A percentile compares a stretch with the other conserved stretches of the same genome.
Conservation (phyloP, 1,140 invertebrate genomes). For the Chelonus insularis region DNA sequence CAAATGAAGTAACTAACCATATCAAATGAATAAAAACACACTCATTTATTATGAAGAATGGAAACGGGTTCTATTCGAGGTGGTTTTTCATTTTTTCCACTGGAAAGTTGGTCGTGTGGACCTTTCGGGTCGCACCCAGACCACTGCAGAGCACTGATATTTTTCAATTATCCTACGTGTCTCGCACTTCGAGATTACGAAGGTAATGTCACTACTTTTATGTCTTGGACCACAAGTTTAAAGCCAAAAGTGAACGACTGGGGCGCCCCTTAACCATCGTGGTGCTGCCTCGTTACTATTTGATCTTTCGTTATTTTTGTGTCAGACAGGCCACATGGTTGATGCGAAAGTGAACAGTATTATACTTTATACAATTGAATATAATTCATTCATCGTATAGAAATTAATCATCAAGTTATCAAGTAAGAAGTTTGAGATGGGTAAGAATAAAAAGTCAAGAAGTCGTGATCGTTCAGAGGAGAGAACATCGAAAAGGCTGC, state of each 20-base stretch:
- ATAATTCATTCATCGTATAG: neutral
- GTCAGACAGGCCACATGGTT: constrained; percentile 10
- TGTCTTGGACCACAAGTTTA: constrained; percentile 17
- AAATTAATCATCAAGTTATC: neutral
- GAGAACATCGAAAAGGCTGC: neutral
- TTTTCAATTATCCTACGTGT: constrained; percentile 6
- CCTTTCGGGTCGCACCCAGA: too few relatives aligned
- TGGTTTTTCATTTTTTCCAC: too few relatives aligned
- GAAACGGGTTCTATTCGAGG: too few relatives aligned
- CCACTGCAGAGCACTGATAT: too few relatives aligned
- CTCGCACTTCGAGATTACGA: constrained; percentile 20
- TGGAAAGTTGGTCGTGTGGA: too few relatives aligned
- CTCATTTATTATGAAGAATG: too few relatives aligned
- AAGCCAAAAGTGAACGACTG: neutral
- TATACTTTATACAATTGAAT: neutral
- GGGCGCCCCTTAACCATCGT: constrained; percentile 1
- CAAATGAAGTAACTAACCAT: too few relatives aligned
- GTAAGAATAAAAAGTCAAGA: neutral
- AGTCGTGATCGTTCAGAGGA: neutral
- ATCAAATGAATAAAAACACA: too few relatives aligned
- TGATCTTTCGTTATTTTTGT: constrained; percentile 17
- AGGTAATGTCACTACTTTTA: constrained; percentile 16
- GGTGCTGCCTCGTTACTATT: constrained; percentile 8
- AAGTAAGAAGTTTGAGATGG: neutral
- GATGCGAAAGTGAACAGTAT: constrained; percentile 12